Percentiles rank a stretch among this genome's conserved stretches.
Evolutionary conservation across 2,113 vertebrate species (phyloP).

Genomic region (Lanius collurio): DNA sequence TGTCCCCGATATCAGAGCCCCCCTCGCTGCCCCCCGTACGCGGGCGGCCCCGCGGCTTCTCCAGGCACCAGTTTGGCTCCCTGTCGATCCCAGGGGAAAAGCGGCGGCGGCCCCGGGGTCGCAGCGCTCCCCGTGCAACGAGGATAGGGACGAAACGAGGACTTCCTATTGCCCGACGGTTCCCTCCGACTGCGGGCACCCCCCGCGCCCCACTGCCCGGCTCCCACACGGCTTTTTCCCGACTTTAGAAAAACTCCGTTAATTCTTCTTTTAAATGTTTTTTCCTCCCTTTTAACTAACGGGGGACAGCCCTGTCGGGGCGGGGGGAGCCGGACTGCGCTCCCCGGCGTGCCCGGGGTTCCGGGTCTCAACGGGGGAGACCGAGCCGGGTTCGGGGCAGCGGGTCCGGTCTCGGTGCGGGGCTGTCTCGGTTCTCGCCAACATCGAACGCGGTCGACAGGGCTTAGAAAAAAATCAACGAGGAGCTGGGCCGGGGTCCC

Average conservation of each 20-base stretch:
- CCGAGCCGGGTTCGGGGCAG: no score
- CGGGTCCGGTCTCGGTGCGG: no score
- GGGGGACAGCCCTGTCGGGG: background rate
- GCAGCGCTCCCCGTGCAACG: background rate
- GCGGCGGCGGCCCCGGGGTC: background rate
- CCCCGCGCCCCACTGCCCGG: background rate
- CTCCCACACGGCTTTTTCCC: accelerated
- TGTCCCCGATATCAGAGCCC: background rate
- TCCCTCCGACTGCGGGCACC: background rate
- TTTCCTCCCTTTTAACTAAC: background rate
- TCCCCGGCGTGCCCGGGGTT: background rate
- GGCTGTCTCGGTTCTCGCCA: background rate
- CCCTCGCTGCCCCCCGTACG: background rate
- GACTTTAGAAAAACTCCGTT: background rate
- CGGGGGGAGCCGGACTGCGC: background rate
- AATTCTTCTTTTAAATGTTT: background rate
- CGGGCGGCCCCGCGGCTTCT: no score
- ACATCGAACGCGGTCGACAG: slow-evolving; percentile 20
- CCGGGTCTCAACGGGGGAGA: background rate
- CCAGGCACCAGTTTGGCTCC: accelerated
- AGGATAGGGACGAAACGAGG: background rate
- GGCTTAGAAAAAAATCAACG: slow-evolving; percentile 17
- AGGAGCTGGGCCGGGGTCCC: background rate
- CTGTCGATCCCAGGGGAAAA: background rate
- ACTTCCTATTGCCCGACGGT: background rate